phyloP scores from a whole-genome alignment of 2,113 vertebrate species.

The Melanerpes aurifrons region DNA sequence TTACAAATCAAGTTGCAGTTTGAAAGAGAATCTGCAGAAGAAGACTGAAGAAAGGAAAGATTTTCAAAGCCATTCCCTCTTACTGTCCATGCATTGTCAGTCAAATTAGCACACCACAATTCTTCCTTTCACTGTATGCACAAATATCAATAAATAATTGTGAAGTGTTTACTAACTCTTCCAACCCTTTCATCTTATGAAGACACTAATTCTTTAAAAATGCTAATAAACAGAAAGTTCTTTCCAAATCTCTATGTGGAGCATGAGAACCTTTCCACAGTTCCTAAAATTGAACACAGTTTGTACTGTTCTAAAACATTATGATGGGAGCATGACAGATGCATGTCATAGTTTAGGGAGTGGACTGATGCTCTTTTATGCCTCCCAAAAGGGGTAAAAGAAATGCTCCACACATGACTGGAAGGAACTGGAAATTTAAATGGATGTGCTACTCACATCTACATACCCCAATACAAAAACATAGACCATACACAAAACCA shows the following conservation, averaged over 20 bases:
- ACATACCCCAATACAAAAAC: no score
- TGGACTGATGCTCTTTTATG: no score
- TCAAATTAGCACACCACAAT: not conserved
- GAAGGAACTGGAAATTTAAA: no score
- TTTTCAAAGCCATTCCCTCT: not conserved
- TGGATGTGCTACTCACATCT: no score
- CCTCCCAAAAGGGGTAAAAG: no score
- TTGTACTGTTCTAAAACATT: not conserved
- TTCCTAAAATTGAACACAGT: not conserved
- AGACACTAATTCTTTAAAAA: not conserved
- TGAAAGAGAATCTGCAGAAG: not conserved
- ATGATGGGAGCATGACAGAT: not conserved
- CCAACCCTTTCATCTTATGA: not conserved
- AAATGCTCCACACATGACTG: no score
- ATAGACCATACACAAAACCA: no score
- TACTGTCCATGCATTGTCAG: not conserved
- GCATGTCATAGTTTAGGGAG: no score
- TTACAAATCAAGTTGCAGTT: not conserved
- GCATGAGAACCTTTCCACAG: not conserved
- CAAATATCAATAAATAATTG: not conserved
- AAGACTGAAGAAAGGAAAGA: not conserved
- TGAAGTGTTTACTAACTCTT: not conserved
- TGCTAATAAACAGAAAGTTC: not conserved
- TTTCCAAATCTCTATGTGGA: not conserved
- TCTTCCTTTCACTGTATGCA: not conserved